Base-by-base conservation (phyloP, 2,113 vertebrate species). In the Edolisoma coerulescens region DNA sequence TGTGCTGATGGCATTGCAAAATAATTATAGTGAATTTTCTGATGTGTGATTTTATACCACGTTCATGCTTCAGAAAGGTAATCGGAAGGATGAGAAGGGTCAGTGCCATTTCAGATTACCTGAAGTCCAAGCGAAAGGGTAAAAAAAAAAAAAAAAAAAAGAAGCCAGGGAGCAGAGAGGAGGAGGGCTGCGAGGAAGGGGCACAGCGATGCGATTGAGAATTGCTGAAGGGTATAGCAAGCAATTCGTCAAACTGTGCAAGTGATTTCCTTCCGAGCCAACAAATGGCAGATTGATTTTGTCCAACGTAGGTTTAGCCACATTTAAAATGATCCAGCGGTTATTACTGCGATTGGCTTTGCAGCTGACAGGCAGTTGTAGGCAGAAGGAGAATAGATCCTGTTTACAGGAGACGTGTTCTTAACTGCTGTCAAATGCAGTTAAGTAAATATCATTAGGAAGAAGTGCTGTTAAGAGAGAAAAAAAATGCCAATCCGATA, bases 21-120 rank as follows among this genome's bases (percentile, higher is more conserved):
- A 99, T 99, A 99, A 99, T 99, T 99, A 99, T 97, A 98, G 98
- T 98, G 98, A 96, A 97, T 98, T 99, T 99, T 98, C 98, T 99
- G 99, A 99, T 98, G 99, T 99, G 99, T 98, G 98, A 99, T 99
- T 99, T 98, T 97, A 97, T 98, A 98, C 97, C 98, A 98, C 98
- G 98, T 98, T 99, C 98, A 98, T 98, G 98, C 98, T 98, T 99
- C 98, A 98, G 98, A 97, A 98, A 99, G 98, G 99, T 99, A 99
- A 99, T 99, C 98, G 98, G 98, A 96, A 98, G 98, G 98, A 98
- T 98, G 98, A 98, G 98, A 98, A 98, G 98, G 99, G 98, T 98
- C 99, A 98, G 96, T 99, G 99, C 98, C 98, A 98, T 99, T 99
- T 99, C 98, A 98, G 98, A 99, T 99, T 99, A 99, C 98, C 98